A percentile compares a stretch with the other conserved stretches of the same genome.
phyloP scores from a whole-genome alignment of 92 coral and sea anemone genomes.

The Parazoanthus darwini region DNA sequence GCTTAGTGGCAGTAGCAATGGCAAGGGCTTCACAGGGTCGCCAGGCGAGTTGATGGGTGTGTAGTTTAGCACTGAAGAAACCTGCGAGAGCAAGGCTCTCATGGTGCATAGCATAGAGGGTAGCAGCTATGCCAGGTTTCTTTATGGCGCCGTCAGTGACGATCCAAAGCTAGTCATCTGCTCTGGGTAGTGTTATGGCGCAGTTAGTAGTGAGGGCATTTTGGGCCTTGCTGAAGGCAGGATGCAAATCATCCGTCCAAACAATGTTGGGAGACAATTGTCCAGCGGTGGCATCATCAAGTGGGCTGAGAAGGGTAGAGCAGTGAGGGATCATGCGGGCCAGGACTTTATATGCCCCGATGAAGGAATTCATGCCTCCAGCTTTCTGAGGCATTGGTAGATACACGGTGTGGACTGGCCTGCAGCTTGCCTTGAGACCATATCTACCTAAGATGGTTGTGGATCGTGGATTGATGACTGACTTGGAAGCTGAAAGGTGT shows the following conservation, averaged over 20 bases:
- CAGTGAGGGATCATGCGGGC: constrained; percentile 4
- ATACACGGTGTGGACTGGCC: constrained; percentile 7
- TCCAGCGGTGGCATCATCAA: background rate
- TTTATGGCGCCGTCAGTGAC: background rate
- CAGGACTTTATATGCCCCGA: constrained; percentile 15
- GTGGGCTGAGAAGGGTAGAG: background rate
- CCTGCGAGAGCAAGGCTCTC: too few species aligned
- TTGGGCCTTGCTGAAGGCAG: background rate
- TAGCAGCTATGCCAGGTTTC: background rate
- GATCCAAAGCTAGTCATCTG: constrained; percentile 18
- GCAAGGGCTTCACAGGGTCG: too few species aligned
- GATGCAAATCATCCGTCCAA: background rate
- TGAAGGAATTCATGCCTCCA: background rate
- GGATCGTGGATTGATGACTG: constrained; percentile 6
- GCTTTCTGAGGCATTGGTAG: background rate
- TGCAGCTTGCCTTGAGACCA: background rate
- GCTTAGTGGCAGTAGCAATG: too few species aligned
- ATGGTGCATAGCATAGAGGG: too few species aligned
- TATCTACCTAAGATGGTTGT: constrained; percentile 1
- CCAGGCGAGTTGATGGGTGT: too few species aligned
- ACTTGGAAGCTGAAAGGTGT: constrained; percentile 1
- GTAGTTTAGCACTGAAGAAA: too few species aligned
- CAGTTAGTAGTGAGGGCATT: background rate
- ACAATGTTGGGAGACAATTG: background rate
- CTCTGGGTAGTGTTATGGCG: background rate